phyloP scores from a whole-genome alignment of 92 coral and sea anemone genomes.

The Paragorgia papillata region DNA sequence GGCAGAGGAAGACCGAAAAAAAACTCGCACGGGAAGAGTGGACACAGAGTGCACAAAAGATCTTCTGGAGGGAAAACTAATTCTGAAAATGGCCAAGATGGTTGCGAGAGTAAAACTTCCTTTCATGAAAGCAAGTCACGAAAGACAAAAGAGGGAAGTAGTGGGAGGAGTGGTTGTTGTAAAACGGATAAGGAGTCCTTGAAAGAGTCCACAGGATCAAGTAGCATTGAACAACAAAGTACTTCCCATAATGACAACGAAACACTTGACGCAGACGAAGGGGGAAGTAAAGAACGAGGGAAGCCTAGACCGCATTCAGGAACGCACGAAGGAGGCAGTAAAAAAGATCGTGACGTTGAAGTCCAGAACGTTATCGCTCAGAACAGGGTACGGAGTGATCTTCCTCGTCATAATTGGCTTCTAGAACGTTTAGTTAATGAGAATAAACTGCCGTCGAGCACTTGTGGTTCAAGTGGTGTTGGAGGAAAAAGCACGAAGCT shows the following conservation, averaged over 20 bases:
- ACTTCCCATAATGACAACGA: not conserved
- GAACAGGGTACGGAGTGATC: conserved; percentile 93
- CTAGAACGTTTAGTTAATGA: conserved; percentile 86
- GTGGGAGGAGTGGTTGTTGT: not conserved
- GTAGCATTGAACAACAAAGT: not conserved
- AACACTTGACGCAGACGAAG: not conserved
- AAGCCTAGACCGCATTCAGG: conserved; percentile 8
- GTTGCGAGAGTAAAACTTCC: not conserved
- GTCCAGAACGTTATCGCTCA: conserved; percentile 83
- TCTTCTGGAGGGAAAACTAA: conserved; percentile 14
- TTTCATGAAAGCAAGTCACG: not conserved
- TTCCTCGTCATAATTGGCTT: conserved; percentile 99
- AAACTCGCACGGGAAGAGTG: conserved; percentile 52
- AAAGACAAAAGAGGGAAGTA: conserved; percentile 21
- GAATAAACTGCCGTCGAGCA: conserved; percentile 75
- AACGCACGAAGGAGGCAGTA: conserved; percentile 14
- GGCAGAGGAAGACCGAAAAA: conserved; percentile 78
- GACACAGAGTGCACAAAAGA: conserved; percentile 63
- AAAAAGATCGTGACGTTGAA: conserved; percentile 46
- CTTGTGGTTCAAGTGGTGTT: not conserved
- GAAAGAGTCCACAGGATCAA: not conserved
- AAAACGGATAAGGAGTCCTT: not conserved
- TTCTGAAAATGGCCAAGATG: not conserved
- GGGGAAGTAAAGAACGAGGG: conserved; percentile 10
- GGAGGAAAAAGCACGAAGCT: not conserved